Conservation (phyloP, 2,888 invertebrate genomes). For the Melangyna quadrimaculata region DNA sequence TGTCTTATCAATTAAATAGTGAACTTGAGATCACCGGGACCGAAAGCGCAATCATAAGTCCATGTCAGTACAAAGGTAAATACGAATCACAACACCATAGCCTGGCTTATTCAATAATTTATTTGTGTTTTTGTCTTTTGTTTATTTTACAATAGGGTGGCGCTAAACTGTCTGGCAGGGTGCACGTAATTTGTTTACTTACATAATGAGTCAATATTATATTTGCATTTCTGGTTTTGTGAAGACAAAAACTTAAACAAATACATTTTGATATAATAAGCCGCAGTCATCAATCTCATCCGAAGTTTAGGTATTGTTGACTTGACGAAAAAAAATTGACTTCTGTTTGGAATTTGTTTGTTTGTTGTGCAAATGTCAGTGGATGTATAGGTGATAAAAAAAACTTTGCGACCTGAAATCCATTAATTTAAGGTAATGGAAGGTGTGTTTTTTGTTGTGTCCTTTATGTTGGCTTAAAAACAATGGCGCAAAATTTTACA, state of each 20-base stretch:
- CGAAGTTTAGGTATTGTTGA: neutral
- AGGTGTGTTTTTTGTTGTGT: too few relatives aligned
- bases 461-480: too few relatives aligned
- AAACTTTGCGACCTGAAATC: too few relatives aligned
- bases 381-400: too few relatives aligned
- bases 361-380: too few relatives aligned
- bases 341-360: neutral
- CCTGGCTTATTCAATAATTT: neutral
- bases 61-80: neutral
- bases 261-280: neutral
- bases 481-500: too few relatives aligned
- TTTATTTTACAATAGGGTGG: neutral
- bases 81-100: neutral
- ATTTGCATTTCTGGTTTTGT: neutral
- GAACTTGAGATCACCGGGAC: neutral
- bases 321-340: neutral
- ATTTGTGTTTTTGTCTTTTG: neutral
- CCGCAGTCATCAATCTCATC: neutral
- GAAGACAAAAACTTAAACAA: neutral
- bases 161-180: neutral
- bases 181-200: neutral
- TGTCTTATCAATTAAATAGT: neutral
- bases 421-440: too few relatives aligned
- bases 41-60: neutral
- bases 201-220: neutral